Conservation (phyloP, 2,888 invertebrate species). For the Cheiracanthium punctorium region DNA sequence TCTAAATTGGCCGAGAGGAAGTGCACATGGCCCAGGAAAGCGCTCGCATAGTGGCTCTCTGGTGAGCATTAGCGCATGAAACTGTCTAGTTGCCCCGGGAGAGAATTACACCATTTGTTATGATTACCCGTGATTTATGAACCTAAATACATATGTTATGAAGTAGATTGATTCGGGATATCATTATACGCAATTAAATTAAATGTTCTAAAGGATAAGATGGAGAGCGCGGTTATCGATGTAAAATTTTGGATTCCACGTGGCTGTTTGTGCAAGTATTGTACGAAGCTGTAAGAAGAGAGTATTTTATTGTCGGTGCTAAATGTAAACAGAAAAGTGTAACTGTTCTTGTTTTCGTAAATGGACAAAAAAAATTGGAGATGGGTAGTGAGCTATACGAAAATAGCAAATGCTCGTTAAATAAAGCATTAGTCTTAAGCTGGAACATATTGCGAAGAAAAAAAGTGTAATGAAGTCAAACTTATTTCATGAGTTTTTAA, state of each 20-base stretch:
- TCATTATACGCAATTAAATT: slow-evolving; percentile 1
- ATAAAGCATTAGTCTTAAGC: too few relatives aligned
- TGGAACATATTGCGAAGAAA: too few relatives aligned
- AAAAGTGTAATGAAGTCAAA: too few relatives aligned
- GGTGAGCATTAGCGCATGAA: slow-evolving; percentile 1
- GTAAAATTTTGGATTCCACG: not conserved
- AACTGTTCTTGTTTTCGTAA: too few relatives aligned
- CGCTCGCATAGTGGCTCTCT: slow-evolving; percentile 1
- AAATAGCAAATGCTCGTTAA: too few relatives aligned
- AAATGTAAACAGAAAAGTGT: too few relatives aligned
- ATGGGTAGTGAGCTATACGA: too few relatives aligned
- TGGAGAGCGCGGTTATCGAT: not conserved
- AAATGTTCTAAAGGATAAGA: not conserved
- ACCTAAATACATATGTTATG: slow-evolving; percentile 11
- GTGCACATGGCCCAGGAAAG: not conserved
- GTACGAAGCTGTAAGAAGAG: too few relatives aligned
- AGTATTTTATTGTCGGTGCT: too few relatives aligned
- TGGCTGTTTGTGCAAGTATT: too few relatives aligned
- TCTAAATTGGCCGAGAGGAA: slow-evolving; percentile 10
- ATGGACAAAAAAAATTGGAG: too few relatives aligned
- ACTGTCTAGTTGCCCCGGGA: slow-evolving; percentile 3
- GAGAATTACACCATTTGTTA: slow-evolving; percentile 17
- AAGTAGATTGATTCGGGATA: slow-evolving; percentile 1
- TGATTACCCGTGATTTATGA: slow-evolving; percentile 8
- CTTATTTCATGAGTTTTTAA: too few relatives aligned